Evolutionary conservation across 2,113 vertebrate species (phyloP).

Genomic region (Hypocryptadius cinnamomeus): DNA sequence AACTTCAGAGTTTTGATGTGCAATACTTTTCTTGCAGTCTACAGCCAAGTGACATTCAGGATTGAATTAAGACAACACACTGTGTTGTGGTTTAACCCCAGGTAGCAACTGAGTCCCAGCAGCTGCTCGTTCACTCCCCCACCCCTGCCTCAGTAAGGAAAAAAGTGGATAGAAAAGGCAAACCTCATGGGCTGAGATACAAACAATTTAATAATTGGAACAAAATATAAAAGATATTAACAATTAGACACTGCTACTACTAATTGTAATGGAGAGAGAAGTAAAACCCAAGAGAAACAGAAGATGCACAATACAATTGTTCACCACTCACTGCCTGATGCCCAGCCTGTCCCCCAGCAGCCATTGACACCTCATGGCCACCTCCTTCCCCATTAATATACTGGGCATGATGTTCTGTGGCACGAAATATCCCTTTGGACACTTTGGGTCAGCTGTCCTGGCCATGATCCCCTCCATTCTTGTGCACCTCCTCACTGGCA

Average conservation of each 20-base stretch:
- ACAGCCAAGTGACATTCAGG: not conserved
- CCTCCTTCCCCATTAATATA: not conserved
- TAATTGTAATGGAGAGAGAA: not conserved
- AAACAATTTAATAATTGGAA: not conserved
- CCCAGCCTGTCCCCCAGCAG: not conserved
- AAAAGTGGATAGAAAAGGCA: not conserved
- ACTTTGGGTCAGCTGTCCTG: not conserved
- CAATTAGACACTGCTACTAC: not conserved
- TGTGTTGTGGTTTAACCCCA: not conserved
- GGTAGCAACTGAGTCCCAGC: not conserved
- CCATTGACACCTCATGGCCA: not conserved
- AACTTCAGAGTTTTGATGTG: not conserved
- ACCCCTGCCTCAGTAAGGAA: not conserved
- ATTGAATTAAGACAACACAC: not conserved
- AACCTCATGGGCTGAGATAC: not conserved
- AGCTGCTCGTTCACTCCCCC: not conserved
- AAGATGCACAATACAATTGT: not conserved
- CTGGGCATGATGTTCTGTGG: not conserved
- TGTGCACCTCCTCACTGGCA: not conserved
- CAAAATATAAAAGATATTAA: not conserved
- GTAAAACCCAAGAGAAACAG: not conserved
- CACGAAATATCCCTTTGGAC: not conserved
- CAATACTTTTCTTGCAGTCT: not conserved
- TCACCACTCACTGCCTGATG: not conserved
- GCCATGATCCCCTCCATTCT: not conserved